phyloP scores from a whole-genome alignment of 2,113 vertebrate species.

The Octodon degus region DNA sequence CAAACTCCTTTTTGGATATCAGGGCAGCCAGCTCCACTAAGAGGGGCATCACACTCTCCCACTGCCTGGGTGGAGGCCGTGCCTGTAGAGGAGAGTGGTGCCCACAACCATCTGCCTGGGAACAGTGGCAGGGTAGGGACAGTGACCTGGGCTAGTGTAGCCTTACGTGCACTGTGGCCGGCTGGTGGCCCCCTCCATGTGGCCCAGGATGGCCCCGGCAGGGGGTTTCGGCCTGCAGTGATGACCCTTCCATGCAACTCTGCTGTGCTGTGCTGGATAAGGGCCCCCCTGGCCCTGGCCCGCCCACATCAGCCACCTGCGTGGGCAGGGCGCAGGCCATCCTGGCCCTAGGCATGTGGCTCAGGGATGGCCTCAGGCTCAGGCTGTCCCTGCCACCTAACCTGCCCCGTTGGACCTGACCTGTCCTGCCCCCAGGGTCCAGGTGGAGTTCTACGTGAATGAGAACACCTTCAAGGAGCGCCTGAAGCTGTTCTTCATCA shows the following conservation, averaged over 20 bases:
- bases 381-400: no score
- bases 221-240: neutral
- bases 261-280: neutral
- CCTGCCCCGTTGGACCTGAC: neutral
- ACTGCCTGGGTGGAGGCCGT: neutral
- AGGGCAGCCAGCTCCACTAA: no score
- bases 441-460: slow-evolving; percentile 99
- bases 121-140: rapidly evolving
- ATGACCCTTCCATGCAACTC: rapidly evolving
- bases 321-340: neutral
- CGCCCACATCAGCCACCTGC: neutral
- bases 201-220: neutral
- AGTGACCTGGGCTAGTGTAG: neutral
- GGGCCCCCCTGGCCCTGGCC: neutral
- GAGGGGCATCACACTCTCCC: neutral
- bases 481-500: slow-evolving; percentile 99
- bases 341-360: neutral
- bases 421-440: slow-evolving; percentile 90
- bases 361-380: rapidly evolving
- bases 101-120: neutral
- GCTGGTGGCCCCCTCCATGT: neutral
- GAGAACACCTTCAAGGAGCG: slow-evolving; percentile 99
- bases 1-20: neutral
- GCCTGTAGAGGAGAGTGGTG: rapidly evolving
- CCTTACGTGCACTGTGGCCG: neutral